Base-by-base conservation (phyloP, 2,113 vertebrate genomes). In the Rynchops niger region DNA sequence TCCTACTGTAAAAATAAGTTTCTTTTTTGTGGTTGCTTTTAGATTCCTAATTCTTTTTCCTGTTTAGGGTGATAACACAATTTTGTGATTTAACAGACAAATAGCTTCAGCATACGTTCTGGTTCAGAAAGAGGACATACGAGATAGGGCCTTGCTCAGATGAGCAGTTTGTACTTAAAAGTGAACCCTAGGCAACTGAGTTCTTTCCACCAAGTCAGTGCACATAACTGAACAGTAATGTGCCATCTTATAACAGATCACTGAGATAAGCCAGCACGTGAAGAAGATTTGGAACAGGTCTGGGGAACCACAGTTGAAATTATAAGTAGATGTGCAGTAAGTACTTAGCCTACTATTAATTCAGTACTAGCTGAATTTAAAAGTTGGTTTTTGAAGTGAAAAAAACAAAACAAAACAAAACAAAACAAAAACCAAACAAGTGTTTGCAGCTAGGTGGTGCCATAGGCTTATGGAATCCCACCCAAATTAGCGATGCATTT, bases 381-480 rank as follows among this genome's bases (percentile, higher is more conserved):
- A 71, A 47, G 16, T 6, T 59, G 18, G 0, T 1, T 4, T 78
- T 53, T 62, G 27, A 76, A 82, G 22, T 15, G 23, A 49, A 82
- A 59, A 17, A 50, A 45, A 9, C 45, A 45, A 11, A 49, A 25
- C 12, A 36, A 83, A 45, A 42, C n/a, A 17, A 50, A 45, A 9
- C 45, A 45, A 11, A 49, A 25, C 12, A 36, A 83, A 45, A 42
- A n/a, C n/a, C n/a, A n/a, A 36, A 26, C 21, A 77, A 36, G 15
- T 71, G 36, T 83, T 82, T 92, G 76, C 95, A 95, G 95, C 96
- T 97, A 97, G 97, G n/a, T 97, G 96, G 96, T 96, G 97, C 90
- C 86, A 93, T 76, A 96, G 49, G 61, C 8, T 72, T 82, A 71
- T 70, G 36, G 40, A 95, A 91, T 81, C 18, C 36, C 16, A 74